Conservation (phyloP, 2,113 vertebrate species). For the Martes martes region DNA sequence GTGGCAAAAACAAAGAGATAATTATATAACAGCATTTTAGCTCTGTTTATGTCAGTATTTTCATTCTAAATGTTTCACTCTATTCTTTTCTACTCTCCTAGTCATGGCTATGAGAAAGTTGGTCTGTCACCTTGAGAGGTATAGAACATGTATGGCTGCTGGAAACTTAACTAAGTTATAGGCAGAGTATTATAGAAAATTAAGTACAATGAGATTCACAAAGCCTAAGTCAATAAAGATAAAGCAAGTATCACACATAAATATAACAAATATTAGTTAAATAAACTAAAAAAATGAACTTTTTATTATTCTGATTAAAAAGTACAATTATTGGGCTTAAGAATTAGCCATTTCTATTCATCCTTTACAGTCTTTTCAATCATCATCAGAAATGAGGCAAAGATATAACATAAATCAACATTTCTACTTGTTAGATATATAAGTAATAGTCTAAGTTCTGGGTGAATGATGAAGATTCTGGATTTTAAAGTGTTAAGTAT, state of each 20-base stretch:
- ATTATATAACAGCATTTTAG: constrained; percentile 24
- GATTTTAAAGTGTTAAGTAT: neutral
- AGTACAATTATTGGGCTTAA: neutral
- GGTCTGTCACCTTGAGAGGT: neutral
- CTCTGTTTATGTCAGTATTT: neutral
- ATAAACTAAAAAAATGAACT: neutral
- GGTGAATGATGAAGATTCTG: neutral
- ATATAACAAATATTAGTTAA: constrained; percentile 12
- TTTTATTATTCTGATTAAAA: neutral
- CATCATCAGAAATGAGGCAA: neutral
- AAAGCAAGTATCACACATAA: neutral
- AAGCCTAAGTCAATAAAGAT: neutral
- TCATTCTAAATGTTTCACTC: neutral
- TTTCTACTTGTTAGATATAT: neutral
- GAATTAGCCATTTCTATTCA: neutral
- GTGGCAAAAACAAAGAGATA: constrained; percentile 38
- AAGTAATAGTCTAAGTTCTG: neutral
- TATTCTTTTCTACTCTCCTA: neutral
- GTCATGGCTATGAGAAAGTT: neutral
- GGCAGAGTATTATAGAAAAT: neutral
- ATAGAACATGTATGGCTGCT: neutral
- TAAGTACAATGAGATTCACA: neutral
- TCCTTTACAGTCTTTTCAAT: neutral
- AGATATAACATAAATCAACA: neutral
- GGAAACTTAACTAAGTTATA: neutral